Evolutionary conservation across 2,113 vertebrate genomes (phyloP).

Genomic region (Litocranius walleri): DNA sequence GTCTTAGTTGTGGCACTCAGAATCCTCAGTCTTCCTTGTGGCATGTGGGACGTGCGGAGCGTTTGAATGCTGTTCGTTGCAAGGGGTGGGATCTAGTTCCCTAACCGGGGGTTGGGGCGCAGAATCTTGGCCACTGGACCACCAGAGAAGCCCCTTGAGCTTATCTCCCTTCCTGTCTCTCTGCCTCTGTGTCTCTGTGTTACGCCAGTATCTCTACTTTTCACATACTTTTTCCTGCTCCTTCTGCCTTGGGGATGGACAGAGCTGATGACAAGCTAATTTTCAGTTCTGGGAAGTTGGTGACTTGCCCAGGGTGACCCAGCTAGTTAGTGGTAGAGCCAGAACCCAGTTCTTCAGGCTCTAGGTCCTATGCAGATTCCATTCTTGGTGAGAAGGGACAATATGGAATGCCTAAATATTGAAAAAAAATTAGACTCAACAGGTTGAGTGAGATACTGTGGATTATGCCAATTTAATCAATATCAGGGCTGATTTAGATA

Average conservation of each 20-base stretch:
- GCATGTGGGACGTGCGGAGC: not conserved
- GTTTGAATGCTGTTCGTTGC: not conserved
- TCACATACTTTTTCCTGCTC: not conserved
- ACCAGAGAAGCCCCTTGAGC: not conserved
- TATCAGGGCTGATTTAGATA: not conserved
- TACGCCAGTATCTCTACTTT: not conserved
- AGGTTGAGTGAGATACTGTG: not conserved
- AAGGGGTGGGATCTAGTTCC: not conserved
- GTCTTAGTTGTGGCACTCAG: not conserved
- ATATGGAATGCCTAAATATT: not conserved
- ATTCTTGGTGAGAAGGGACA: not conserved
- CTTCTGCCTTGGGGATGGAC: not conserved
- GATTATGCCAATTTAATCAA: not conserved
- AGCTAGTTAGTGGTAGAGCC: not conserved
- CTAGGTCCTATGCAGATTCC: not conserved
- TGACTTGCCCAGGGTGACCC: not conserved
- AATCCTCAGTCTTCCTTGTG: not conserved
- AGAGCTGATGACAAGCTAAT: not conserved
- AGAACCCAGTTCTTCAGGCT: not conserved
- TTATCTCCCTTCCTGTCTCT: not conserved
- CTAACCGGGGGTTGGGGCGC: not conserved
- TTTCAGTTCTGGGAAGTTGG: conserved; percentile 20
- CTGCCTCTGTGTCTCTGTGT: not conserved
- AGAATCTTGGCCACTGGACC: not conserved
- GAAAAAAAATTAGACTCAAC: not conserved